These are phyloP conservation scores for Asobara japonica DNA, from an alignment of 1,140 invertebrate species.

Conservation along the genomic window DNA sequence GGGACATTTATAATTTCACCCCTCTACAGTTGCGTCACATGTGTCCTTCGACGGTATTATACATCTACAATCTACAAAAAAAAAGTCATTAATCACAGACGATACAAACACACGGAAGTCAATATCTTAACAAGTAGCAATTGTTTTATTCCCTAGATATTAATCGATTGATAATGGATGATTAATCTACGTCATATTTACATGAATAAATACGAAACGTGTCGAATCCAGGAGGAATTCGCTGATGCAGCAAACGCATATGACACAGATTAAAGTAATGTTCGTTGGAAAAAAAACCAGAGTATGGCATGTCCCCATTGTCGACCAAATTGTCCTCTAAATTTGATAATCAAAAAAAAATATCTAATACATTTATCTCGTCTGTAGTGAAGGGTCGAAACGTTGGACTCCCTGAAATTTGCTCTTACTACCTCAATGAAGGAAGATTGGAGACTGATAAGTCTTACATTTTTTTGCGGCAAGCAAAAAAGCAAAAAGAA, in stretches of 20 bases:
- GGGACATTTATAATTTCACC: constrained; percentile 1
- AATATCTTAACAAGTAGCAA: constrained; percentile 23
- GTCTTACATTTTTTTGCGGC: no score
- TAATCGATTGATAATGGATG: constrained; percentile 35
- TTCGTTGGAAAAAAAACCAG: constrained; percentile 7
- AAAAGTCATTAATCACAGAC: constrained; percentile 62
- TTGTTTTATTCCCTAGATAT: constrained; percentile 30
- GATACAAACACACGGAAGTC: constrained; percentile 50
- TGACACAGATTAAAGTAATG: neutral
- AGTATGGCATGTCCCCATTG: constrained; percentile 11
- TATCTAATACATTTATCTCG: neutral
- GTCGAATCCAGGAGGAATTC: constrained; percentile 3
- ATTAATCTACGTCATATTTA: constrained; percentile 47
- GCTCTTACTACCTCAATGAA: no score
- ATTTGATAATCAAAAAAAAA: neutral
- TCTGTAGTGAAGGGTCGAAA: no score
- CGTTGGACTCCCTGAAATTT: no score
- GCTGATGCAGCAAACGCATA: constrained; percentile 31
- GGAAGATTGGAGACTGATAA: no score
- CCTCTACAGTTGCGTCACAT: constrained; percentile 12
- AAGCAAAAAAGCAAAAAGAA: no score
- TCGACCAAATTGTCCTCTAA: neutral
- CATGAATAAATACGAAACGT: constrained; percentile 28
- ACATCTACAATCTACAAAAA: constrained; percentile 39
- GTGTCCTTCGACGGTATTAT: constrained; percentile 38